Evolutionary conservation across 1,140 invertebrate species (phyloP), one percentile per base, ranked within the genome.

Genomic region (Diprion similis): DNA sequence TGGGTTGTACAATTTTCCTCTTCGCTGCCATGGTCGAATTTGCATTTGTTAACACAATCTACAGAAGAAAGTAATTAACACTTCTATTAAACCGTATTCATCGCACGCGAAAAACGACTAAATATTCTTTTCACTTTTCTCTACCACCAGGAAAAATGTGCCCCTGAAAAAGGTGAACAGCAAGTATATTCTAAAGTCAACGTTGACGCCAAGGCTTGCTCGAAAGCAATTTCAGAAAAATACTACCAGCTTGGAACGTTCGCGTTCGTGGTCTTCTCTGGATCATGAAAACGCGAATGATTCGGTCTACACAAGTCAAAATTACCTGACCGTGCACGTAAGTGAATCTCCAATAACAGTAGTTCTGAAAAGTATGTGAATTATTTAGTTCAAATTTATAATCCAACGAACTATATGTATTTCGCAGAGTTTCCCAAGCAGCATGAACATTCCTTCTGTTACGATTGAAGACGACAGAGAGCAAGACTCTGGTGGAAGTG

Each of bases 11-110:
- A 0, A 91, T 92, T 72, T 96, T 96, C 79, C 94, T 96, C 66
- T 96, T 96, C 82, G 92, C 94, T 15, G 94, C 94, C 7, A 90
- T 97, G 83, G 92, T 96, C 1, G 95, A 97, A 79, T 97, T 96
- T 82, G 95, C 95, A n/a, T 94, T 96, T 77, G 95, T 96, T 7
- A 97, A 96, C 82, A 95, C 94, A 0, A 96, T 96, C 81, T 96
- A 95, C 91, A 89, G 95, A 65, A 90, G 95, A 82, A 94, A 93
- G 93, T 94, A 89, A 87, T 91, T 88, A 46, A 70, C 18, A 48
- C 70, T n/a, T 7, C 11, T 73, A 73, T 59, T 37, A n/a, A n/a
- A 10, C 24, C 24, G 19, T 15, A 65, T 65, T 65, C 18, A 6
- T 65, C 18, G 6, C 18, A n/a, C 18, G 18, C 18, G 18, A 65